A percentile compares a stretch with the other conserved stretches of the same genome.
phyloP scores from a whole-genome alignment of 2,888 invertebrate genomes.

The Eupithecia pulchellata region DNA sequence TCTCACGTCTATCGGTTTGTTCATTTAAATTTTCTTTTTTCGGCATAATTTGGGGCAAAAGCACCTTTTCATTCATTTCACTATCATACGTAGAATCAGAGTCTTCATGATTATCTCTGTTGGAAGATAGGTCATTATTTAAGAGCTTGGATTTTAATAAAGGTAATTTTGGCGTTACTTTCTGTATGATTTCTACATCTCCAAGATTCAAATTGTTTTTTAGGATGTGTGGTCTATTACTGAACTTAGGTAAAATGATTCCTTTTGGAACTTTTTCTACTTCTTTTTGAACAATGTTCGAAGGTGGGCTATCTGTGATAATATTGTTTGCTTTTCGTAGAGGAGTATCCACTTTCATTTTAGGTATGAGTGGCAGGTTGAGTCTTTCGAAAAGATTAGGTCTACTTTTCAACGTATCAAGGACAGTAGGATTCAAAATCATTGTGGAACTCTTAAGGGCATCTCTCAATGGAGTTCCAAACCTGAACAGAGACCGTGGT shows the following conservation, averaged over 20 bases:
- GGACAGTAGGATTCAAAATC: slow-evolving; percentile 11
- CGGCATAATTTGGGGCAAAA: slow-evolving; percentile 17
- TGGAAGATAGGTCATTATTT: slow-evolving; percentile 16
- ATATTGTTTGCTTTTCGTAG: slow-evolving; percentile 14
- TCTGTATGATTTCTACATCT: slow-evolving; percentile 56
- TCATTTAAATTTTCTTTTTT: not conserved
- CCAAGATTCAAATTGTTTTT: slow-evolving; percentile 61
- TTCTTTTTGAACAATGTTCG: slow-evolving; percentile 42
- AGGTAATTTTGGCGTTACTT: slow-evolving; percentile 26
- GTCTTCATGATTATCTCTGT: slow-evolving; percentile 18
- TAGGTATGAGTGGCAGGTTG: slow-evolving; percentile 42
- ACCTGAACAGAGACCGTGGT: slow-evolving; percentile 13
- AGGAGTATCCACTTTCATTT: slow-evolving; percentile 39
- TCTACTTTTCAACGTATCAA: slow-evolving; percentile 18
- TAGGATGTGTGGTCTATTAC: slow-evolving; percentile 45
- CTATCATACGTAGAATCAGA: slow-evolving; percentile 27
- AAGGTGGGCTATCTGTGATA: slow-evolving; percentile 40
- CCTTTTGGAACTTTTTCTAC: slow-evolving; percentile 16
- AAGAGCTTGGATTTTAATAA: slow-evolving; percentile 24
- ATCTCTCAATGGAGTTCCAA: slow-evolving; percentile 28
- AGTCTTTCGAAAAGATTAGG: slow-evolving; percentile 21
- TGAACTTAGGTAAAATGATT: slow-evolving; percentile 13
- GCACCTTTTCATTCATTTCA: slow-evolving; percentile 22
- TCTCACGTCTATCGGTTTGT: not conserved
- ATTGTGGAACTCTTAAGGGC: slow-evolving; percentile 3